These are phyloP conservation scores for Gadus chalcogrammus DNA, from an alignment of 2,113 vertebrate genomes.

Conservation along the genomic window DNA sequence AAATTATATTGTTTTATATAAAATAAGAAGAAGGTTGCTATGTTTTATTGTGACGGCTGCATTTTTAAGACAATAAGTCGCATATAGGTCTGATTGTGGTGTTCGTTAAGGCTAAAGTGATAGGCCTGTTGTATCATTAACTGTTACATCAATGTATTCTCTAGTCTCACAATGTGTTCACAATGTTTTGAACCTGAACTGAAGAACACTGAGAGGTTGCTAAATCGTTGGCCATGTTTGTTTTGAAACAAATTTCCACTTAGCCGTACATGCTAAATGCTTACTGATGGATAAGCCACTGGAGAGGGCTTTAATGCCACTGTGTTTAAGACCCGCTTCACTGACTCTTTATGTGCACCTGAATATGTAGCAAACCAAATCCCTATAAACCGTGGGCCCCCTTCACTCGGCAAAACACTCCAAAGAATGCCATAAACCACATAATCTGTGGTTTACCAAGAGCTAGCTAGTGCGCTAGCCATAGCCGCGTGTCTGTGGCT, in stretches of 20 bases:
- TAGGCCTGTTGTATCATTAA: background rate
- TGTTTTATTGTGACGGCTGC: constrained; percentile 66
- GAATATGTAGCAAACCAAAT: constrained; percentile 62
- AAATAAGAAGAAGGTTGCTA: constrained; percentile 70
- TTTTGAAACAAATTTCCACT: constrained; percentile 62
- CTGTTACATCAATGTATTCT: background rate
- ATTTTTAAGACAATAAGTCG: constrained; percentile 39
- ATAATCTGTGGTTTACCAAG: constrained; percentile 69
- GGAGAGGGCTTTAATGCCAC: constrained; percentile 38
- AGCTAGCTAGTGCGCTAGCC: constrained; percentile 23
- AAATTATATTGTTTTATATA: constrained; percentile 79
- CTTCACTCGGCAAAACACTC: constrained; percentile 50
- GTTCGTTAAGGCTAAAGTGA: background rate
- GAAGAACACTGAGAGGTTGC: constrained; percentile 60
- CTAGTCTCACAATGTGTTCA: background rate
- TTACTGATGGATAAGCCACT: constrained; percentile 58
- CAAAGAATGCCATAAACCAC: constrained; percentile 73
- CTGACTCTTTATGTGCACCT: constrained; percentile 61
- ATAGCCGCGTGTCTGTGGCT: constrained; percentile 20
- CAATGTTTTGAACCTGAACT: constrained; percentile 35
- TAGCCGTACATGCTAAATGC: constrained; percentile 40
- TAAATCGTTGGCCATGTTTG: constrained; percentile 62
- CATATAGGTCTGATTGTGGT: background rate
- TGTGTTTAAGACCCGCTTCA: constrained; percentile 35
- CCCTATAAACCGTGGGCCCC: constrained; percentile 54